A percentile compares a stretch with the other conserved stretches of the same genome.
phyloP scores from a whole-genome alignment of 2,113 vertebrate species.

The Trochalopteron elliotii region DNA sequence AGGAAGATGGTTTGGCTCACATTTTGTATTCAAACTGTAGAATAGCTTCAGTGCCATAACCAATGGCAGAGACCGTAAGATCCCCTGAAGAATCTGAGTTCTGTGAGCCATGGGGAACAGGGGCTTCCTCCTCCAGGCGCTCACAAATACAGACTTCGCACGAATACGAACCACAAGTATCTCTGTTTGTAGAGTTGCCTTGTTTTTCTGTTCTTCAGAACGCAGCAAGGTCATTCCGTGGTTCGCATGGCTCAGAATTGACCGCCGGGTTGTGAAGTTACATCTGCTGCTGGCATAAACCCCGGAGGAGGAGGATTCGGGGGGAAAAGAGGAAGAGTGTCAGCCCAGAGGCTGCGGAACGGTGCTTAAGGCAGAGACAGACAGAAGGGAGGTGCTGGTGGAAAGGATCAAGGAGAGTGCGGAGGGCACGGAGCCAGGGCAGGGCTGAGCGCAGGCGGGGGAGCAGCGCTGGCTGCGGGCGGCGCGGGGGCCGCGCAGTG shows the following conservation, averaged over 20 bases:
- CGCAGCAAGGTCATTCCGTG: background rate
- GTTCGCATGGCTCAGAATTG: background rate
- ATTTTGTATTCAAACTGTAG: background rate
- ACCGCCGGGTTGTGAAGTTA: background rate
- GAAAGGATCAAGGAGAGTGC: background rate
- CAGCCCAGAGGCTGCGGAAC: background rate
- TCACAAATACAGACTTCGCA: background rate
- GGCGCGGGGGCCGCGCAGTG: background rate
- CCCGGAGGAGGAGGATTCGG: background rate
- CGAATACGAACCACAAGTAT: background rate
- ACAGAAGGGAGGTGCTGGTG: background rate
- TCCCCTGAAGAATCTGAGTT: background rate
- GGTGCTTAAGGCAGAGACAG: background rate
- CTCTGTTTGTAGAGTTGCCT: background rate
- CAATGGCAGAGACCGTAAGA: background rate
- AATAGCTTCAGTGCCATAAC: background rate
- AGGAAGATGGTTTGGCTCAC: background rate
- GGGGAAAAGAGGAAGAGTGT: too few species aligned
- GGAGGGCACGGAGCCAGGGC: background rate
- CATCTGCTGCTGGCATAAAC: background rate
- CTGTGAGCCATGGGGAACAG: fast-evolving
- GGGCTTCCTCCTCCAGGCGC: background rate
- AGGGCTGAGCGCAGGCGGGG: background rate
- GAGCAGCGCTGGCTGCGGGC: background rate
- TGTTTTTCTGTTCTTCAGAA: background rate